Percentiles rank a stretch among this genome's conserved stretches.
phyloP scores from a whole-genome alignment of 53 echinoderm and acorn worm genomes.

The Temnopleurus reevesii region DNA sequence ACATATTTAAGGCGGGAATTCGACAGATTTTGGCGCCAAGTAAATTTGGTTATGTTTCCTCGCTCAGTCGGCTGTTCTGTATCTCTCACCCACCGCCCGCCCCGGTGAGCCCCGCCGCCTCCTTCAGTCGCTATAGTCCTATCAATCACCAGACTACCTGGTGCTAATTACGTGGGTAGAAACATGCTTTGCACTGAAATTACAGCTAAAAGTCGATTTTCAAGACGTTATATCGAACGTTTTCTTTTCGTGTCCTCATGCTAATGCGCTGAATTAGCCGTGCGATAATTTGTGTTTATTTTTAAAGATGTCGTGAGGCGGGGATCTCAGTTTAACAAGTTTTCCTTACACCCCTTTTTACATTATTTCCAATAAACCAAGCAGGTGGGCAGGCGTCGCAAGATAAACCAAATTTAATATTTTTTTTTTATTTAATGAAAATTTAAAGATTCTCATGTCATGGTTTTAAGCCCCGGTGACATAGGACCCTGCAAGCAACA shows the following conservation, averaged over 20 bases:
- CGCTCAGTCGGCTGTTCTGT: conserved; percentile 33
- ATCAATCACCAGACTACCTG: conserved; percentile 45
- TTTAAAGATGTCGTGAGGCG: background rate
- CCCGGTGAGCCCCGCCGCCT: conserved; percentile 37
- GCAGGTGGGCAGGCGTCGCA: background rate
- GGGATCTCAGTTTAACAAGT: too few species aligned
- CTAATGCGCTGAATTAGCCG: conserved; percentile 16
- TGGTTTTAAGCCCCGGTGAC: too few species aligned
- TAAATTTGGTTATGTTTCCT: conserved; percentile 54
- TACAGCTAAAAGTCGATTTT: conserved; percentile 15
- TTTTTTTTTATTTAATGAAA: too few species aligned
- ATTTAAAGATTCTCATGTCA: too few species aligned
- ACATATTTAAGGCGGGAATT: conserved; percentile 56
- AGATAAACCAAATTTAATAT: conserved; percentile 14
- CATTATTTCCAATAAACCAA: background rate
- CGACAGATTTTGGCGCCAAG: conserved; percentile 49
- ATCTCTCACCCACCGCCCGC: conserved; percentile 36
- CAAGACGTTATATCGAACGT: background rate
- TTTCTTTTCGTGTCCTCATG: background rate
- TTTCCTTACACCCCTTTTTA: too few species aligned
- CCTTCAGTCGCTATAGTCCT: background rate
- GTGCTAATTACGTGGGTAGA: conserved; percentile 20
- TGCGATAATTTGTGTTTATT: conserved; percentile 22
- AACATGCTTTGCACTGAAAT: conserved; percentile 13
- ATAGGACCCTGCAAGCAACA: too few species aligned